A percentile compares a stretch with the other conserved stretches of the same genome.
These are phyloP conservation scores for Coremacera marginata DNA, from an alignment of 2,888 invertebrate species.

Conservation along the genomic window DNA sequence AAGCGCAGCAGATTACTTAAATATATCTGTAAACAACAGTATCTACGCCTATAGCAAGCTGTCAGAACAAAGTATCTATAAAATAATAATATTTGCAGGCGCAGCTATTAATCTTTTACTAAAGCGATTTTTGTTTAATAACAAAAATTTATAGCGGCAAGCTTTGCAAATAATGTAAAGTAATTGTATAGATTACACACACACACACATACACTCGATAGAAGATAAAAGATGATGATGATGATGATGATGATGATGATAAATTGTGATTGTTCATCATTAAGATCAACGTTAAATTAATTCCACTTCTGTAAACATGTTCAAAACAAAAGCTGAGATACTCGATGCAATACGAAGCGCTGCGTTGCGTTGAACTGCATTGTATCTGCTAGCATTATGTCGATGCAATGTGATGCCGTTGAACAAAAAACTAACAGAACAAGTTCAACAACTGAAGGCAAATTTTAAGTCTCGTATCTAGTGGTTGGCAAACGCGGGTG, in stretches of 20 bases:
- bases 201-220: not conserved
- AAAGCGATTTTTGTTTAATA: not conserved
- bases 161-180: not conserved
- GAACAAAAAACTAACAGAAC: constrained; percentile 4
- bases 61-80: not conserved
- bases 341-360: not conserved
- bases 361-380: not conserved
- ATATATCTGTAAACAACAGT: not conserved
- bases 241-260: not conserved
- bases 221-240: not conserved
- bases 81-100: not conserved
- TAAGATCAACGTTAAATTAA: not conserved
- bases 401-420: constrained; percentile 3
- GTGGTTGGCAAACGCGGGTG: too few species aligned
- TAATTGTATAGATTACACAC: not conserved
- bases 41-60: not conserved
- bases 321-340: constrained; percentile 13
- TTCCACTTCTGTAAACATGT: constrained; percentile 22
- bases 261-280: not conserved
- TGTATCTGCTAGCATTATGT: not conserved
- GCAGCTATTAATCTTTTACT: not conserved
- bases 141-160: not conserved
- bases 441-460: not conserved
- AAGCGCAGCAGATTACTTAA: too few species aligned
- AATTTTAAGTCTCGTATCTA: not conserved